Base-by-base conservation (phyloP, 23 tunicate species). In the Botrylloides violaceus region DNA sequence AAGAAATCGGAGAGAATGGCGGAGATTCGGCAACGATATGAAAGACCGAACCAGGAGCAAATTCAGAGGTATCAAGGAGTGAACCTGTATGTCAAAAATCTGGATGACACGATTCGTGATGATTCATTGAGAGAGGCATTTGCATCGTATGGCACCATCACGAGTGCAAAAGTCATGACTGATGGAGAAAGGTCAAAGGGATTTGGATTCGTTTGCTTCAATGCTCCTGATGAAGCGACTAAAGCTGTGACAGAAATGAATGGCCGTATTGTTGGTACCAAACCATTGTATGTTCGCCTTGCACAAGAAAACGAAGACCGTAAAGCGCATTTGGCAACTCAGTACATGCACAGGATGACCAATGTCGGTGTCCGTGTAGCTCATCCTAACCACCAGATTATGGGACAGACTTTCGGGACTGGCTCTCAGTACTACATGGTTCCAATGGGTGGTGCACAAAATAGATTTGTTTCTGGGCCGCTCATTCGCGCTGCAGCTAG, bases 231-330 rank as follows among this genome's bases (percentile, higher is more conserved):
- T 33, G 99, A 94, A 73, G 99, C 99, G n/a, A 94, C 99, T 27
- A 94, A 94, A 68, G 99, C 99, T 32, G 99, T 94, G 49, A 94
- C 99, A 3, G 99, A 86, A 70, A 94, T 94, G 99, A 94, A 94
- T 53, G 99, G 99, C 18, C 78, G 95, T 7, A 94, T 94, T 61
- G 83, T 94, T 29, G 99, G 99, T 55, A 79, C 83, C 3, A 94
- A 86, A 48, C 99, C 99, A 34, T 73, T 94, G 62, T 94, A 94
- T 61, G 99, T 94, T 29, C 95, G 89, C 7, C 65, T 94, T 61
- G 99, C 99, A 1, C 99, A 94, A 43, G 81, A 95, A 9, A 73
- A 92, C 20, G 99, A 94, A 43, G 99, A 94, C 33, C 78, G 99
- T 7, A 94, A 94, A 68, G 99, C 99, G 20, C 99, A 94, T 61